Conservation (phyloP, 2,797 vertebrate species). For the Tokudaia muenninki region DNA sequence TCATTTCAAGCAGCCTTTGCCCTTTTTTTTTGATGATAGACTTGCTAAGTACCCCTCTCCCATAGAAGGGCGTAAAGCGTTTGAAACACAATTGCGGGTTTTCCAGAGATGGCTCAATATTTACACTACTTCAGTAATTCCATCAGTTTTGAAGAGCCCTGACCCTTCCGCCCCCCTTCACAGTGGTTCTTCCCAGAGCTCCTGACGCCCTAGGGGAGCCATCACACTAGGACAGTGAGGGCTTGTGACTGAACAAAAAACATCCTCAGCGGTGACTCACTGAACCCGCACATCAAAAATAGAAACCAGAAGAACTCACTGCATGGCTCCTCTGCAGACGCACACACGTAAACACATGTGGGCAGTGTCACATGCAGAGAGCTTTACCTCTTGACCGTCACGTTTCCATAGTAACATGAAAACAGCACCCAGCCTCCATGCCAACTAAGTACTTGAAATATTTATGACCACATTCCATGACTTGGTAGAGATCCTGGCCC, state of each 20-base stretch:
- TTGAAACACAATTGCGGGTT: not conserved
- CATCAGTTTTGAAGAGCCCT: not conserved
- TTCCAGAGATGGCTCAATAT: not conserved
- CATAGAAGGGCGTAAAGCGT: not conserved
- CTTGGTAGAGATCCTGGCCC: not conserved
- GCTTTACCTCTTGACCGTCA: constrained; percentile 36
- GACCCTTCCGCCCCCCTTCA: not conserved
- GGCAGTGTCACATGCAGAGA: not conserved
- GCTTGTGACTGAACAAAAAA: not conserved
- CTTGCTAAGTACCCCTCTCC: not conserved
- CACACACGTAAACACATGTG: not conserved
- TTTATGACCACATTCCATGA: constrained; percentile 64
- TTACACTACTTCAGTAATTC: too few species aligned
- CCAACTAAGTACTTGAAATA: not conserved
- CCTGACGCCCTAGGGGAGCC: not conserved
- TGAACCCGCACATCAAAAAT: constrained; percentile 50
- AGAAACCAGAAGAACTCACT: constrained; percentile 69
- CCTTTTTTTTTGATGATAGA: not conserved
- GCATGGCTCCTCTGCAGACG: not conserved
- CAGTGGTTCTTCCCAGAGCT: not conserved
- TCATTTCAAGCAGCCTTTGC: constrained; percentile 19
- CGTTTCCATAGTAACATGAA: constrained; percentile 58
- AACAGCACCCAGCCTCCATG: constrained; percentile 26
- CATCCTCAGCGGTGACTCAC: constrained; percentile 67
- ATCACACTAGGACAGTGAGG: not conserved